A percentile compares a stretch with the other conserved stretches of the same genome.
Conservation (phyloP, 1,140 invertebrate genomes). For the Megathymus violae region DNA sequence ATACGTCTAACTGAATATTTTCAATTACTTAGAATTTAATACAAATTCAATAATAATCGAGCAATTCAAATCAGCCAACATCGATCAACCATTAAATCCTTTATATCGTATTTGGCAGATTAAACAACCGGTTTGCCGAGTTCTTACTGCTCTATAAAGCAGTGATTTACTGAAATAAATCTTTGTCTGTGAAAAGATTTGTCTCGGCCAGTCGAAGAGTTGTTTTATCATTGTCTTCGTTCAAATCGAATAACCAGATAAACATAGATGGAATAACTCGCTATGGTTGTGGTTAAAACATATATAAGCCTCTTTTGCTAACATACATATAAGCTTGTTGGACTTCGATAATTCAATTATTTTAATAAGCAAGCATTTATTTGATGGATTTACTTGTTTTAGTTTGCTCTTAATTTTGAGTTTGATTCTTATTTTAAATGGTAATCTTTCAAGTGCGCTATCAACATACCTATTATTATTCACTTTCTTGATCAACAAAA, state of each 20-base stretch:
- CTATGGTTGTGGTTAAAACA: no score
- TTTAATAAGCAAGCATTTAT: no score
- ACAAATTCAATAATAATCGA: neutral
- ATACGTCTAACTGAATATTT: no score
- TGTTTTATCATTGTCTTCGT: constrained; percentile 38
- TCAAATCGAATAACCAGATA: neutral
- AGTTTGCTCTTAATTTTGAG: no score
- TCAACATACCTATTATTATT: no score
- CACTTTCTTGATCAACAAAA: no score
- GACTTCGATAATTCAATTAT: no score
- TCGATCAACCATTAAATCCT: constrained; percentile 22
- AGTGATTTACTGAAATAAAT: constrained; percentile 43
- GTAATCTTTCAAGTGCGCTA: no score
- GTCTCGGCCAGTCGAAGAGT: constrained; percentile 31
- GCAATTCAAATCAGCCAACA: constrained; percentile 10
- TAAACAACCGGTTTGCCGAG: constrained; percentile 24
- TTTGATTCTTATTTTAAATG: no score
- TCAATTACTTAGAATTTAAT: constrained; percentile 11
- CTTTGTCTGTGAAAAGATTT: constrained; percentile 37
- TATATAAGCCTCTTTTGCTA: no score
- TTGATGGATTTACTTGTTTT: no score
- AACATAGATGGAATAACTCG: neutral
- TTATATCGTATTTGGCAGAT: constrained; percentile 15
- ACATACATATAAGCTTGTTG: no score
- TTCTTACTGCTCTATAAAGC: constrained; percentile 25